These are phyloP conservation scores for Archips xylosteana DNA, from an alignment of 2,888 invertebrate genomes.

Conservation along the genomic window DNA sequence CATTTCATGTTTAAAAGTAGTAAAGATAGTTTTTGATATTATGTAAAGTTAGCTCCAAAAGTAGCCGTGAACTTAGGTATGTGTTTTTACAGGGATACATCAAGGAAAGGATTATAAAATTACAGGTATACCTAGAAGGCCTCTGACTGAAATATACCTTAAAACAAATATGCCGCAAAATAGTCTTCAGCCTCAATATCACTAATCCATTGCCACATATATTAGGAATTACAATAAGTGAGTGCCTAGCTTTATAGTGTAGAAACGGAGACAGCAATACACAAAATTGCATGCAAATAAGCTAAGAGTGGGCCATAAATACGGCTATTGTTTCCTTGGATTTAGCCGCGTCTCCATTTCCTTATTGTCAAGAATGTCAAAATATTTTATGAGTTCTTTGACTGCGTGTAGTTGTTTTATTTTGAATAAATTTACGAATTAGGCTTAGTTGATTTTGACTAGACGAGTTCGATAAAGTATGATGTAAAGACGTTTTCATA, in stretches of 20 bases:
- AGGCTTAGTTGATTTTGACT: background rate
- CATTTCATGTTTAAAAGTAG: too few relatives aligned
- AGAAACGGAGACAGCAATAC: slow-evolving; percentile 69
- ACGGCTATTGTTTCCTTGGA: slow-evolving; percentile 63
- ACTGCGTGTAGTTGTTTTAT: slow-evolving; percentile 46
- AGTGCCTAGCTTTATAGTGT: slow-evolving; percentile 51
- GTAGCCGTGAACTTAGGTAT: background rate
- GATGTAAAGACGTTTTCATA: too few relatives aligned
- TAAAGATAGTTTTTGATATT: background rate
- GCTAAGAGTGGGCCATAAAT: slow-evolving; percentile 77
- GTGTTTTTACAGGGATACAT: too few relatives aligned
- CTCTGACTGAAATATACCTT: too few relatives aligned
- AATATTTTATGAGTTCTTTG: slow-evolving; percentile 64
- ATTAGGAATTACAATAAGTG: background rate
- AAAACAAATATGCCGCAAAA: too few relatives aligned
- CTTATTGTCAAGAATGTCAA: slow-evolving; percentile 55
- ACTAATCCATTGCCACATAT: background rate
- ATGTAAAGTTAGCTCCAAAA: background rate
- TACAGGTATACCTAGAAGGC: too few relatives aligned
- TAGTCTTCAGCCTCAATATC: too few relatives aligned
- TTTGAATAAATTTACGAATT: slow-evolving; percentile 9
- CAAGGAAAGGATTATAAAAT: too few relatives aligned
- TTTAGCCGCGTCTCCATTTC: slow-evolving; percentile 63
- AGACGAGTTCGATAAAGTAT: too few relatives aligned
- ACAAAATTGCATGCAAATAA: slow-evolving; percentile 84